phyloP scores from a whole-genome alignment of 2,888 invertebrate species.

The Orthonychiurus folsomi region DNA sequence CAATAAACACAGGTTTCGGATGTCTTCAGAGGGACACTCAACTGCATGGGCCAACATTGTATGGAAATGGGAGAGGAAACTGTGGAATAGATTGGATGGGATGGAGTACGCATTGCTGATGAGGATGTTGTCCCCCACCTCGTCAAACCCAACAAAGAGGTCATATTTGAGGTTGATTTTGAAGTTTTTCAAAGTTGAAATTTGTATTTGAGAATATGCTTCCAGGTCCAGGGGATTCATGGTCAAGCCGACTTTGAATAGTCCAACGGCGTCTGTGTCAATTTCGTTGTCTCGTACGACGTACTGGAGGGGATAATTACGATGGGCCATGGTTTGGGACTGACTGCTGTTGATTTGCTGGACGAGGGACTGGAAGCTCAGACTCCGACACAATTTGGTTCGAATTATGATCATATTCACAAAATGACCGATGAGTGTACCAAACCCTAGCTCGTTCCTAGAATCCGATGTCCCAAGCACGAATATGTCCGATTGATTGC shows the following conservation, averaged over 20 bases:
- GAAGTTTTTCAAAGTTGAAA: background rate
- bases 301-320: slow-evolving; percentile 4
- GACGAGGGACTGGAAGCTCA: background rate
- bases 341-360: background rate
- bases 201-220: background rate
- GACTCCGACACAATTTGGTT: background rate
- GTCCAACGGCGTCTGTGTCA: background rate
- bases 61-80: background rate
- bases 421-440: slow-evolving; percentile 5
- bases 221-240: background rate
- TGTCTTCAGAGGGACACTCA: background rate
- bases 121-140: background rate
- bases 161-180: background rate
- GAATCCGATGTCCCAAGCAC: background rate
- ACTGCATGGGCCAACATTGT: background rate
- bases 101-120: background rate
- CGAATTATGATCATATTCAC: slow-evolving; percentile 2
- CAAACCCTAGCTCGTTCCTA: too few species aligned
- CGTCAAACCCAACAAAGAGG: background rate
- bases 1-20: background rate
- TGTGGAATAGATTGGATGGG: background rate
- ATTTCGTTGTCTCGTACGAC: background rate
- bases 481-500: background rate
- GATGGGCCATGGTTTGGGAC: background rate
- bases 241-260: background rate